Percentiles rank a stretch among this genome's conserved stretches.
Evolutionary conservation across 1,140 invertebrate species (phyloP).

Genomic region (Papilio aristodemus): DNA sequence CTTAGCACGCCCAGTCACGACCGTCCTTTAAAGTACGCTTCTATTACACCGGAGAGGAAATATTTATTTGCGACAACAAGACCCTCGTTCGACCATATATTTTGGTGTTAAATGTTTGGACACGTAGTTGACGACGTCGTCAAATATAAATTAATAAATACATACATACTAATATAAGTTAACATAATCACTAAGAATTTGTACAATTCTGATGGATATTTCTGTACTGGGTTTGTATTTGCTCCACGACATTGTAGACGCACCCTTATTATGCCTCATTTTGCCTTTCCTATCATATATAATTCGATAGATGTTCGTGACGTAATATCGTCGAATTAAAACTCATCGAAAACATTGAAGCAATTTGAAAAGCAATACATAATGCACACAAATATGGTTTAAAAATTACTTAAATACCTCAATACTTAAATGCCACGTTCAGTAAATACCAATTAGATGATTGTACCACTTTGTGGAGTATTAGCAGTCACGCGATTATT

Average conservation of each 20-base stretch:
- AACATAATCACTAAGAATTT: neutral
- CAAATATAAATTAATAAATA: no score
- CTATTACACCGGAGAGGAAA: neutral
- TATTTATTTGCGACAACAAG: no score
- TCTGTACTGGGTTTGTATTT: neutral
- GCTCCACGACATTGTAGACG: neutral
- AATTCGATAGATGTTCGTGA: neutral
- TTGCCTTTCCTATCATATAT: neutral
- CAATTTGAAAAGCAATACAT: no score
- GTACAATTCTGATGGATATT: no score
- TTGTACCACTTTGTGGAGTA: neutral
- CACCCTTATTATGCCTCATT: neutral
- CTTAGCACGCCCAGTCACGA: constrained; percentile 16
- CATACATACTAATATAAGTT: no score
- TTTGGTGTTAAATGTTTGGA: no score
- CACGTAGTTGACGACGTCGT: no score
- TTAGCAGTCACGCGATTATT: constrained; percentile 20
- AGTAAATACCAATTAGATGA: constrained; percentile 2
- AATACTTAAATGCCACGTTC: neutral
- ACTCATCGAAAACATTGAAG: no score
- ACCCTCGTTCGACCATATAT: no score
- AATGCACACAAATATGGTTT: no score
- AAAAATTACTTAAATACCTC: neutral
- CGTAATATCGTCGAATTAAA: neutral
- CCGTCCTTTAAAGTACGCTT: constrained; percentile 8